Evolutionary conservation across 2,888 invertebrate genomes (phyloP), one percentile per base, ranked within the genome.

Genomic region (Aplocera efformata): DNA sequence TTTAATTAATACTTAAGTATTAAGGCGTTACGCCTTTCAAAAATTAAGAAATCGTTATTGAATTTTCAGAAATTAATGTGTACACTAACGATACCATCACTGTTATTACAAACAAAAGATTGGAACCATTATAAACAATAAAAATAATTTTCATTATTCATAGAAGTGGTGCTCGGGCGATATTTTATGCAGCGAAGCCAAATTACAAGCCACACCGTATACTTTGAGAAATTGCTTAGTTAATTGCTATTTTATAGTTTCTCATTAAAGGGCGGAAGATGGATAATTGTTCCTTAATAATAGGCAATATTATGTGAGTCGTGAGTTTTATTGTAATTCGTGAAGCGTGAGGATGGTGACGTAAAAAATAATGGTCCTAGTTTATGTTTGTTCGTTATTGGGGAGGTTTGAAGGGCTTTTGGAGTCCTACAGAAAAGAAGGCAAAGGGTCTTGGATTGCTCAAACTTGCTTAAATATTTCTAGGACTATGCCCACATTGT

Each of bases 181-280:
- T 46, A 48, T 32, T 37, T 53, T 51, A 44, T 49, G 32, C 46
- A 45, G 25, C 41, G 43, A 54, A 42, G 53, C 59, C 28, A 53
- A 65, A 60, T 60, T 53, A 59, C 63, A 53, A 44, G 46, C 52
- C 37, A 42, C 55, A 55, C 49, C 53, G 43, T 62, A 48, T 56
- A 58, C 53, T 51, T 48, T 50, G 50, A 56, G 52, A 56, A 65
- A 70, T 62, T 43, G 53, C 61, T 52, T 43, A 36, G 48, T 53
- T 70, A 69, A 67, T 69, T 66, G 58, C 58, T 43, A 60, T 65
- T 67, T 68, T 67, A 66, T 62, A 63, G 61, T 64, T 69, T 58
- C 67, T 58, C 67, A 69, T 67, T 68, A 59, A 54, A 49, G 35
- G 43, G 37, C 46, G 53, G 57, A 63, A 69, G 60, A 66, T 56